phyloP scores from a whole-genome alignment of 2,797 vertebrate genomes.

The Coranthus polyacanthus region DNA sequence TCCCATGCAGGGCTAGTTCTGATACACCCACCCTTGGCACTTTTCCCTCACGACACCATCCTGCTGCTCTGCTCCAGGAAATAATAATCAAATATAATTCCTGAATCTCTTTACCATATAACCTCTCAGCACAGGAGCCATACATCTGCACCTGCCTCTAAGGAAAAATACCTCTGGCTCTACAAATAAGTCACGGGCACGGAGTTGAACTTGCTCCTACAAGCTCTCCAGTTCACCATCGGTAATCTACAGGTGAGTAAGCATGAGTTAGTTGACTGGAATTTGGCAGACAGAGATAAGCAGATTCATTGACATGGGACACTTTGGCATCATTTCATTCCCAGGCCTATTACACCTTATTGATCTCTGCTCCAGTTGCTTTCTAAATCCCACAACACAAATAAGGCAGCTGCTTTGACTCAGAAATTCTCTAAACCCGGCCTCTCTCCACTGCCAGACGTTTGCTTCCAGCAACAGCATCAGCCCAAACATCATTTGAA shows the following conservation, averaged over 20 bases:
- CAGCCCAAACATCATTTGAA: slow-evolving; percentile 72
- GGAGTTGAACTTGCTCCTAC: slow-evolving; percentile 57
- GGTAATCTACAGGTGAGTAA: slow-evolving; percentile 80
- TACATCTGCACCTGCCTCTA: slow-evolving; percentile 23
- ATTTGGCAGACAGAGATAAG: slow-evolving; percentile 84
- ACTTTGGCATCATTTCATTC: slow-evolving; percentile 82
- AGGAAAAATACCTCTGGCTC: slow-evolving; percentile 48
- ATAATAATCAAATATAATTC: slow-evolving; percentile 40
- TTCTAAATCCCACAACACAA: slow-evolving; percentile 77
- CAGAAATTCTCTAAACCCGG: slow-evolving; percentile 55
- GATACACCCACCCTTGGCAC: slow-evolving; percentile 30
- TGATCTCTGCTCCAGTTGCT: slow-evolving; percentile 79
- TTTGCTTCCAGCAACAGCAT: slow-evolving; percentile 54
- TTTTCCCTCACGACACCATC: slow-evolving; percentile 15
- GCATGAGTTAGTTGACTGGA: slow-evolving; percentile 53
- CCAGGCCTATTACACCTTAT: slow-evolving; percentile 83
- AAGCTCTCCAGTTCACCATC: slow-evolving; percentile 69
- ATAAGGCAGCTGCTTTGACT: slow-evolving; percentile 74
- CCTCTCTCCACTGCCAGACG: slow-evolving; percentile 39
- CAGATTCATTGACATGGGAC: slow-evolving; percentile 84
- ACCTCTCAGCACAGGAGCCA: slow-evolving; percentile 23
- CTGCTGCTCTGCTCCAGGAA: slow-evolving; percentile 24
- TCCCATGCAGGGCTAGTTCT: no score
- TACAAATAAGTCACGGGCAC: slow-evolving; percentile 64
- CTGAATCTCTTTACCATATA: slow-evolving; percentile 42